These are phyloP conservation scores for Pachliopta kotzebuea DNA, from an alignment of 2,888 invertebrate species.

Conservation along the genomic window DNA sequence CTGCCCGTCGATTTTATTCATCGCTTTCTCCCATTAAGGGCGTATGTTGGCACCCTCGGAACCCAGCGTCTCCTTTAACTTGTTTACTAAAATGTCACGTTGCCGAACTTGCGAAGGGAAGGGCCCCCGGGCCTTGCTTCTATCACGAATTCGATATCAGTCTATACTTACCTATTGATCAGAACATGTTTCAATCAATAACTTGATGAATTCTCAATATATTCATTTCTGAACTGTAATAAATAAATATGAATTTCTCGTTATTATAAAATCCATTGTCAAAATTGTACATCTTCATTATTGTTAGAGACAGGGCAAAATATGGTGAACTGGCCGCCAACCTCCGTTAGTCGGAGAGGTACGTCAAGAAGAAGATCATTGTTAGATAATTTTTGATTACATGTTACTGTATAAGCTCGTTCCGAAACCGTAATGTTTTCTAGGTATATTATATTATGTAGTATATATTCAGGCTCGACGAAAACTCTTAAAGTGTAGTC, in stretches of 20 bases:
- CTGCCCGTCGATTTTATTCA: constrained; percentile 53
- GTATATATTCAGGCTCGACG: not conserved
- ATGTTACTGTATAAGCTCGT: not conserved
- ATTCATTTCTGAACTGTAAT: too few species aligned
- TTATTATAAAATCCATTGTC: too few species aligned
- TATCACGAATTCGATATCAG: constrained; percentile 38
- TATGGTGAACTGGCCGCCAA: too few species aligned
- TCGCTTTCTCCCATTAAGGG: constrained; percentile 55
- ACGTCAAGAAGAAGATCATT: too few species aligned
- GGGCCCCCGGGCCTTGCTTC: constrained; percentile 32
- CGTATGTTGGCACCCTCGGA: constrained; percentile 50
- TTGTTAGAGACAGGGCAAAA: too few species aligned
- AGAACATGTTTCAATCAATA: constrained; percentile 12
- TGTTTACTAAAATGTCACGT: constrained; percentile 74
- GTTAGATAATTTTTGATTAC: too few species aligned
- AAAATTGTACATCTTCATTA: too few species aligned
- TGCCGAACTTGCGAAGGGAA: constrained; percentile 45
- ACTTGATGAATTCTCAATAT: not conserved
- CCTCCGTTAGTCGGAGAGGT: too few species aligned
- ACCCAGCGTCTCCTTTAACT: constrained; percentile 51
- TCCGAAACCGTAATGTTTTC: not conserved
- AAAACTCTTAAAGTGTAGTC: constrained; percentile 25
- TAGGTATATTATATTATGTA: not conserved
- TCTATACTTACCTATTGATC: constrained; percentile 32
- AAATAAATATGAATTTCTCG: too few species aligned